Percentiles rank a stretch among this genome's conserved stretches.
Evolutionary conservation across 1,140 invertebrate species (phyloP).

Genomic region (Argopecten irradians): DNA sequence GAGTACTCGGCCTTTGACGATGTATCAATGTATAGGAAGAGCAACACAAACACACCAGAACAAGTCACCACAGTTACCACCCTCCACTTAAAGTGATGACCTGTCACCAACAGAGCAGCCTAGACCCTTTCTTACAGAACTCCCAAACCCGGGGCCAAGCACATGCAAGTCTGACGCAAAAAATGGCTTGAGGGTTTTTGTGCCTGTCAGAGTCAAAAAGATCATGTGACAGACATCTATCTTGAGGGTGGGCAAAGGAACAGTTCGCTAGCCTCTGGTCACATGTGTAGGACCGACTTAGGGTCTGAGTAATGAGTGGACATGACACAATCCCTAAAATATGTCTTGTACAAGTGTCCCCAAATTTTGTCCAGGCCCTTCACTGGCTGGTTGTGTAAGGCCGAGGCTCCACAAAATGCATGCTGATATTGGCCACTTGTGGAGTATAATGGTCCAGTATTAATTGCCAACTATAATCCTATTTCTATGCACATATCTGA

Average conservation of each 20-base stretch:
- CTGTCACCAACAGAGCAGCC: neutral
- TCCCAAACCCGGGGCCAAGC: neutral
- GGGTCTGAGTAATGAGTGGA: conserved; percentile 14
- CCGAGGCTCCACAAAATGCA: neutral
- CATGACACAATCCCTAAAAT: neutral
- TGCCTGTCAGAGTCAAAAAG: conserved; percentile 21
- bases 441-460: neutral
- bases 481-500: neutral
- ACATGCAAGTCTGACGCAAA: neutral
- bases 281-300: neutral
- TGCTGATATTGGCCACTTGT: neutral
- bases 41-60: neutral
- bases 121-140: neutral
- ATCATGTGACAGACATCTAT: conserved; percentile 5
- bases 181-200: neutral
- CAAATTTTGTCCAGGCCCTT: neutral
- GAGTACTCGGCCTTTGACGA: neutral
- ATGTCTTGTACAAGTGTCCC: neutral
- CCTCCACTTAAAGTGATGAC: neutral
- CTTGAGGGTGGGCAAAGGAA: conserved; percentile 14
- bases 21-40: neutral
- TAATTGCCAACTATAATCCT: neutral
- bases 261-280: neutral
- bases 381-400: neutral
- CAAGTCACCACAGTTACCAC: neutral